phyloP scores from a whole-genome alignment of 2,888 invertebrate species.

The Tenthredo livida region DNA sequence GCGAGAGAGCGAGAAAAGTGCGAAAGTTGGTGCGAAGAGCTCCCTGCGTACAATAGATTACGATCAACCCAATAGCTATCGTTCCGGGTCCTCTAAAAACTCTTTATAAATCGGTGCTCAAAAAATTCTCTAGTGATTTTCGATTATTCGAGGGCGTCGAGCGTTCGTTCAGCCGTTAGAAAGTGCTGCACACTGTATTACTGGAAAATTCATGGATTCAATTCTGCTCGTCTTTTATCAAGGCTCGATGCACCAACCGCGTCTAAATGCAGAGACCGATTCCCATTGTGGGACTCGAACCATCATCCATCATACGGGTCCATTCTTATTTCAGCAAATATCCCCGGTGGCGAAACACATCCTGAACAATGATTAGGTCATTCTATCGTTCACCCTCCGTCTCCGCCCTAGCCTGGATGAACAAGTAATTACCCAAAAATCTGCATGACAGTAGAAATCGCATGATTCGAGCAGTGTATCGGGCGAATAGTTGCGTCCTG shows the following conservation, averaged over 20 bases:
- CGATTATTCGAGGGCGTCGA: constrained; percentile 42
- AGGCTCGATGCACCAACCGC: constrained; percentile 18
- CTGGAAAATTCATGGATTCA: constrained; percentile 39
- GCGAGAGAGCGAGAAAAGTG: constrained; percentile 23
- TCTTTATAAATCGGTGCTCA: constrained; percentile 40
- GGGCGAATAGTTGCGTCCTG: not conserved
- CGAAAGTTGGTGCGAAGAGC: constrained; percentile 42
- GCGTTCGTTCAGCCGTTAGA: constrained; percentile 38
- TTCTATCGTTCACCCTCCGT: constrained; percentile 32
- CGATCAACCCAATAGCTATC: constrained; percentile 51
- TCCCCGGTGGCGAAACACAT: constrained; percentile 52
- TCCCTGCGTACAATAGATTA: constrained; percentile 48
- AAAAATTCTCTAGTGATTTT: constrained; percentile 45
- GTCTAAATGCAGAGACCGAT: constrained; percentile 42
- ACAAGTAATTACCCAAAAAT: constrained; percentile 69
- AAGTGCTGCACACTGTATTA: constrained; percentile 18
- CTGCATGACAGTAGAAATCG: constrained; percentile 72
- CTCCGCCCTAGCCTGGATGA: constrained; percentile 55
- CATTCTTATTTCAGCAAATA: constrained; percentile 51
- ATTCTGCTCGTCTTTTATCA: constrained; percentile 10
- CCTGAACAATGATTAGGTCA: constrained; percentile 53
- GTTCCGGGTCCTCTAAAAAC: constrained; percentile 35
- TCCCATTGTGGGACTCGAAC: constrained; percentile 18
- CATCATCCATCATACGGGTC: constrained; percentile 53
- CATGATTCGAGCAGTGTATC: constrained; percentile 43